These are phyloP conservation scores for Ageneiosus marmoratus DNA, from an alignment of 2,113 vertebrate species.

Conservation along the genomic window DNA sequence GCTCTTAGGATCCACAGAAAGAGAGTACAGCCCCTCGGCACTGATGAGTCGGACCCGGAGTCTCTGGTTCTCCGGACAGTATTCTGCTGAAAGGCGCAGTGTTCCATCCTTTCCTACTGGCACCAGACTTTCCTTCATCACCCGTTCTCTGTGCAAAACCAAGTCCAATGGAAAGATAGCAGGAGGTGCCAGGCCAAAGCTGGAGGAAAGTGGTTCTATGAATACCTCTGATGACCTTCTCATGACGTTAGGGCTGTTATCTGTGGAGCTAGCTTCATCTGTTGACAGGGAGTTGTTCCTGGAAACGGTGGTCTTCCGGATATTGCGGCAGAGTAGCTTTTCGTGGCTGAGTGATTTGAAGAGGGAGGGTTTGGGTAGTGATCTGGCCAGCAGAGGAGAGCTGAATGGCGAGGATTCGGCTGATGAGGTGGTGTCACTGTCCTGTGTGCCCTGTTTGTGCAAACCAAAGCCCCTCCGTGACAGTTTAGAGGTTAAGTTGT, in stretches of 20 bases:
- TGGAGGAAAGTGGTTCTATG: constrained; percentile 62
- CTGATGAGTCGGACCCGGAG: constrained; percentile 84
- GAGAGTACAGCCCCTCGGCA: constrained; percentile 76
- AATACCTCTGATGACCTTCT: constrained; percentile 78
- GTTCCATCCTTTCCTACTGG: constrained; percentile 73
- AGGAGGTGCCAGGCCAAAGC: constrained; percentile 67
- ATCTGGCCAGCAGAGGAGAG: constrained; percentile 75
- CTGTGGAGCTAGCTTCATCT: constrained; percentile 87
- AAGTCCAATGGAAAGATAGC: constrained; percentile 71
- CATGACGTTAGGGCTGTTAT: constrained; percentile 82
- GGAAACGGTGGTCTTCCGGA: constrained; percentile 69
- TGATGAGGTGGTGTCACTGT: constrained; percentile 83
- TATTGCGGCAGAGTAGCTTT: constrained; percentile 71
- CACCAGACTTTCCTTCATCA: constrained; percentile 78
- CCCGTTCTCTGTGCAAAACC: constrained; percentile 68
- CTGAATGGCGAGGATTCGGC: constrained; percentile 82
- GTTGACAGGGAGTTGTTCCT: constrained; percentile 86
- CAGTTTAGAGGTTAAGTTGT: constrained; percentile 65
- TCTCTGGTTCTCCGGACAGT: constrained; percentile 75
- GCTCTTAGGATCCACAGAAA: constrained; percentile 73
- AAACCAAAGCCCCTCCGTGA: constrained; percentile 64
- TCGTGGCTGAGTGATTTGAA: constrained; percentile 80
- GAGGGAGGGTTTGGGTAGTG: constrained; percentile 70
- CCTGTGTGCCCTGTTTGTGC: constrained; percentile 72
- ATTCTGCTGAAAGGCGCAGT: constrained; percentile 81